Conservation (phyloP, 1,140 invertebrate genomes). For the Coelopa frigida region DNA sequence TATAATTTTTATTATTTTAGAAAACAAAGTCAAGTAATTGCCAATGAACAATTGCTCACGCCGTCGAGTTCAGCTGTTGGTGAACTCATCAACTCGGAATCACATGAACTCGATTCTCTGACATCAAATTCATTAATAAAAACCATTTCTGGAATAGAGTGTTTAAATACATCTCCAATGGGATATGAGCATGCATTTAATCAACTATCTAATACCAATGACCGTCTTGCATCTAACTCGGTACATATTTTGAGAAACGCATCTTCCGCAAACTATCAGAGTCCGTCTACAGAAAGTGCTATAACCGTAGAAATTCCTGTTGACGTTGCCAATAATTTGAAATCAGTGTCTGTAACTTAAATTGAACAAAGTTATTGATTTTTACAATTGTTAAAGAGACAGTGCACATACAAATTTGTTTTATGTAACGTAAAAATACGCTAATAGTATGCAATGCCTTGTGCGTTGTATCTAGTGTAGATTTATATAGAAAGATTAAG, state of each 20-base stretch:
- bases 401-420: too few species aligned
- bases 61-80: conserved; percentile 43
- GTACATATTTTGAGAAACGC: conserved; percentile 5
- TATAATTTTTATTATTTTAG: conserved; percentile 13
- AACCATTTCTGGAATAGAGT: conserved; percentile 37
- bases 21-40: conserved; percentile 37
- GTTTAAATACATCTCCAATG: conserved; percentile 20
- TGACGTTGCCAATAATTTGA: too few species aligned
- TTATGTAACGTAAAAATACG: too few species aligned
- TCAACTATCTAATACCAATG: neutral
- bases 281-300: conserved; percentile 8
- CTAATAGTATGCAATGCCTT: too few species aligned
- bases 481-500: too few species aligned
- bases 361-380: too few species aligned
- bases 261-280: neutral
- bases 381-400: too few species aligned
- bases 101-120: conserved; percentile 46
- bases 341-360: too few species aligned
- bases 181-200: conserved; percentile 38
- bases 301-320: too few species aligned
- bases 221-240: neutral
- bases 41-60: conserved; percentile 38
- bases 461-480: too few species aligned
- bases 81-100: conserved; percentile 43
- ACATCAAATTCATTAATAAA: conserved; percentile 41